phyloP scores from a whole-genome alignment of 2,797 vertebrate genomes.

The Mormyrops attenuatus region DNA sequence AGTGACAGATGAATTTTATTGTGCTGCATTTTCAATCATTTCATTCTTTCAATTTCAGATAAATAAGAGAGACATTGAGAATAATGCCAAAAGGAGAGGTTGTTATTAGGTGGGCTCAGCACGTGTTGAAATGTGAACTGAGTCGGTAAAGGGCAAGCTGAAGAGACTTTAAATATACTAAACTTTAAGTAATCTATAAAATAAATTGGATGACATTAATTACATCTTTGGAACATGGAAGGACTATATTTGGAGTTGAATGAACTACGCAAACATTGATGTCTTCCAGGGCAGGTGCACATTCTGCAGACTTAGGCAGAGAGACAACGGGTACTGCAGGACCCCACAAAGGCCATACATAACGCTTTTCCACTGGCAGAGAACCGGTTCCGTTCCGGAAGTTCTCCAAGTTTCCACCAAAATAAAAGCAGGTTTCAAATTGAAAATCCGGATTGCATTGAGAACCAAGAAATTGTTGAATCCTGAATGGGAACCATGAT shows the following conservation, averaged over 20 bases:
- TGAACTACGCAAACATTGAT: not conserved
- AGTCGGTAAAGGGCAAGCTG: not conserved
- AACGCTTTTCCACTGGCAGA: not conserved
- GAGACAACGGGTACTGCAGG: not conserved
- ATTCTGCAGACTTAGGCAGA: not conserved
- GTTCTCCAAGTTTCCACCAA: not conserved
- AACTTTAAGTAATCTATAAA: not conserved
- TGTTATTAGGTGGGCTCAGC: not conserved
- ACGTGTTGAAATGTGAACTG: not conserved
- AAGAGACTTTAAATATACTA: not conserved
- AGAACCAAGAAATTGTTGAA: not conserved
- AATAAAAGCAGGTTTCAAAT: not conserved
- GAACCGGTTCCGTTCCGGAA: not conserved
- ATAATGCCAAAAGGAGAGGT: not conserved
- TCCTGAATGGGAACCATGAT: not conserved
- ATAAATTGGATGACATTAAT: not conserved
- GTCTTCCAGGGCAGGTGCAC: not conserved
- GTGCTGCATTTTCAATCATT: not conserved
- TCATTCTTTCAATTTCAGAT: not conserved
- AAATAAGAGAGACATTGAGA: not conserved
- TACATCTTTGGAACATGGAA: not conserved
- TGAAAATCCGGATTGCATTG: not conserved
- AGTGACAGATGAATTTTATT: not conserved
- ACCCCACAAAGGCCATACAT: not conserved
- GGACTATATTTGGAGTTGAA: not conserved